Evolutionary conservation across 53 echinoderm and acorn worm species (phyloP), one percentile per base, ranked within the genome.

Genomic region (Patiria pectinifera): DNA sequence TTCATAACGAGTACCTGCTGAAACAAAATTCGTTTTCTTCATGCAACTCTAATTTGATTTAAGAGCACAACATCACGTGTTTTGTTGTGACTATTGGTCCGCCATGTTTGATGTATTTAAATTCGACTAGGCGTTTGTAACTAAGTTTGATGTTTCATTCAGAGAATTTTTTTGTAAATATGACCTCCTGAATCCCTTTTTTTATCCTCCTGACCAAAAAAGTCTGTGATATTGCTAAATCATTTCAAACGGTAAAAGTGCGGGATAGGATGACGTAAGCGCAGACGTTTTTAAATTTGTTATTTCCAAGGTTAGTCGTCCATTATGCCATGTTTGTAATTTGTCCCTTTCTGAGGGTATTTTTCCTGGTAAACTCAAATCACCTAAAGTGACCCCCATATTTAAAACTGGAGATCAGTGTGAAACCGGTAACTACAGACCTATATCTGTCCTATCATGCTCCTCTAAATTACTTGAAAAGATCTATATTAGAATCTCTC

Each of bases 291-390:
- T 58, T 53, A 82, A 82, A 19, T 82, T 49, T 58, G 58, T 82
- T 43, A n/a, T 82, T 82, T 21, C 21, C 21, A 18, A 82, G 53
- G 59, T 82, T 59, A 58, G 82, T 59, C 19, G 19, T 58, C 82
- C 82, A 82, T 82, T 82, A 43, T 9, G 82, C 18, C 82, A 53
- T 53, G n/a, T 82, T 59, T 82, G 49, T 82, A 82, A 82, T 18
- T 19, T 82, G 82, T 59, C 53, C 24, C 59, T 82, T 58, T 82
- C 82, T 82, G 9, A 21, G 24, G 58, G 58, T 53, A 24, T 82
- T 59, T 82, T 82, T 82, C 82, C 49, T 58, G 58, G 59, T 11
- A 53, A 82, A 59, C 59, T 82, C 43, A 48, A 82, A 82, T 47
- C n/a, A 80, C 48, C 81, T 18, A 45, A 18, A 48, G 14, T 48